phyloP scores from a whole-genome alignment of 2,113 vertebrate genomes.

The Arothron firmamentum region DNA sequence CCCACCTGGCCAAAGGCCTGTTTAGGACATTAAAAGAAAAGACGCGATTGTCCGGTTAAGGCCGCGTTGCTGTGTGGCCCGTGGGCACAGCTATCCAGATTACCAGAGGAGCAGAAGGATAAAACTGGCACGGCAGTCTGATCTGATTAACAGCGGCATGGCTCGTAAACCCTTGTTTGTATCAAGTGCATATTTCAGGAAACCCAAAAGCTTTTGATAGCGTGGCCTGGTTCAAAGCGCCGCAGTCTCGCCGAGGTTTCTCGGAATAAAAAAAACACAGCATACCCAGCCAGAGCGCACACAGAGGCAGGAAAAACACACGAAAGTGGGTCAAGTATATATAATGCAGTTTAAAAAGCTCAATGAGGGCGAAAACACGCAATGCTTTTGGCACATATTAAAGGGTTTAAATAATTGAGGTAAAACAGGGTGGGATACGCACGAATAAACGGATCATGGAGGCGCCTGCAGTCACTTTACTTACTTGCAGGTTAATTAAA shows the following conservation, averaged over 20 bases:
- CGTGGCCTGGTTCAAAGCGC: slow-evolving; percentile 30
- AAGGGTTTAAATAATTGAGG: slow-evolving; percentile 13
- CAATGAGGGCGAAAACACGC: slow-evolving; percentile 22
- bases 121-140: slow-evolving; percentile 55
- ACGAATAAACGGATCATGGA: neutral
- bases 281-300: slow-evolving; percentile 10
- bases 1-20: neutral
- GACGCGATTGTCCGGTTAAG: no score
- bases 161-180: slow-evolving; percentile 39
- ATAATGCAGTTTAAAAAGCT: slow-evolving; percentile 56
- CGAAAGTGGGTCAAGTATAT: slow-evolving; percentile 73
- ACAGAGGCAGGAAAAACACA: slow-evolving; percentile 13
- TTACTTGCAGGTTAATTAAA: no score
- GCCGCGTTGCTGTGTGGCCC: slow-evolving; percentile 30
- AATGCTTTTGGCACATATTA: slow-evolving; percentile 21
- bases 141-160: slow-evolving; percentile 55
- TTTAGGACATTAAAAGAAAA: slow-evolving; percentile 1
- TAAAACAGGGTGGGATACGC: slow-evolving; percentile 2
- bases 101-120: slow-evolving; percentile 31
- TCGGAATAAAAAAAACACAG: neutral
- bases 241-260: slow-evolving; percentile 28
- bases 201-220: slow-evolving; percentile 23
- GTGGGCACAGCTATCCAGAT: slow-evolving; percentile 42
- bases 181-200: slow-evolving; percentile 52
- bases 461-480: neutral